Percentiles rank a stretch among this genome's conserved stretches.
These are phyloP conservation scores for Phortica okadai DNA, from an alignment of 2,888 invertebrate species.

Conservation along the genomic window DNA sequence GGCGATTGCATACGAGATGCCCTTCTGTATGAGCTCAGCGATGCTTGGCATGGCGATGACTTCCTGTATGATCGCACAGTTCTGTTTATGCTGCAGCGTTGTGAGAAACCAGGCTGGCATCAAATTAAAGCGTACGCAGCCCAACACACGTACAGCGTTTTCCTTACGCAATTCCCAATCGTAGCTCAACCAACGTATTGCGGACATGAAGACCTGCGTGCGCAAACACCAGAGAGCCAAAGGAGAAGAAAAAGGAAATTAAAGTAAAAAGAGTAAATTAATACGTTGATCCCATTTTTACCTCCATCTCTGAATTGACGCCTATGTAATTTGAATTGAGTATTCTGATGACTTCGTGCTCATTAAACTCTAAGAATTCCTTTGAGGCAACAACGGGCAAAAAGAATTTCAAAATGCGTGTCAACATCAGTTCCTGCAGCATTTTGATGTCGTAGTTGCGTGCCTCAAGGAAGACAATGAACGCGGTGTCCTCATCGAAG, in stretches of 20 bases:
- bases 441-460: constrained; percentile 73
- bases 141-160: constrained; percentile 80
- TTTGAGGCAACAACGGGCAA: constrained; percentile 83
- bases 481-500: constrained; percentile 81
- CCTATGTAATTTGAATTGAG: constrained; percentile 84
- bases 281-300: constrained; percentile 1
- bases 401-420: constrained; percentile 85
- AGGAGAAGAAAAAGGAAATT: not conserved
- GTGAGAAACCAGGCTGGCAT: constrained; percentile 88
- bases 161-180: constrained; percentile 81
- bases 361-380: constrained; percentile 82
- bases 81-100: constrained; percentile 84
- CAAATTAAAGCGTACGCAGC: constrained; percentile 85
- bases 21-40: constrained; percentile 30
- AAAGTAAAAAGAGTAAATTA: not conserved
- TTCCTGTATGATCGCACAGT: constrained; percentile 83
- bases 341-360: constrained; percentile 81
- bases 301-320: constrained; percentile 81
- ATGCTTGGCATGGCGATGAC: constrained; percentile 78
- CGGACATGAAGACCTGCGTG: constrained; percentile 84
- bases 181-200: constrained; percentile 85
- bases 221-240: not conserved
- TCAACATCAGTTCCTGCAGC: constrained; percentile 75
- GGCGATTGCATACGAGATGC: constrained; percentile 34
- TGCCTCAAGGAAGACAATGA: constrained; percentile 75